Conservation (phyloP, 2,797 vertebrate genomes). For the Aplochiton taeniatus region DNA sequence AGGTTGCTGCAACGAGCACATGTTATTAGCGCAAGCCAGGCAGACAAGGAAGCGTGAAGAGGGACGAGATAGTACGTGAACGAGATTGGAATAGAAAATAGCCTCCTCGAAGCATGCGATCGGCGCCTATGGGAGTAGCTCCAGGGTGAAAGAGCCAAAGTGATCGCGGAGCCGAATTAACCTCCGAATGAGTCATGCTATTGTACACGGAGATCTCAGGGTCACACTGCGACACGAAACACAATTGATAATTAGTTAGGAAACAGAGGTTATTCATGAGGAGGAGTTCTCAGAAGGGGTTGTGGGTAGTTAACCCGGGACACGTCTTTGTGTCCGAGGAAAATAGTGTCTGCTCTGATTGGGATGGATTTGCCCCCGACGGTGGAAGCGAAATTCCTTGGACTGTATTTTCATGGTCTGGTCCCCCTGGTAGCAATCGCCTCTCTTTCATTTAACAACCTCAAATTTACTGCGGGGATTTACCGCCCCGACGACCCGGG, state of each 20-base stretch:
- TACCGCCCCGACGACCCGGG: constrained; percentile 31
- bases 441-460: constrained; percentile 32
- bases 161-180: constrained; percentile 66
- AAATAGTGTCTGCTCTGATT: constrained; percentile 23
- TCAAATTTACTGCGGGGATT: constrained; percentile 46
- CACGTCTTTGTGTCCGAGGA: constrained; percentile 32
- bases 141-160: constrained; percentile 65
- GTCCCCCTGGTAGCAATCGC: constrained; percentile 18
- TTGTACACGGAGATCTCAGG: constrained; percentile 66
- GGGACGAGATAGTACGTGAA: constrained; percentile 51
- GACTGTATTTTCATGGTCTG: constrained; percentile 12
- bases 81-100: constrained; percentile 47
- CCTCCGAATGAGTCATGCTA: constrained; percentile 64
- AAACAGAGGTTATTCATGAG: too few relatives aligned
- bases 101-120: constrained; percentile 45
- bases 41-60: constrained; percentile 28
- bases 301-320: constrained; percentile 57
- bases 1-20: too few relatives aligned
- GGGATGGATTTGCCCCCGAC: background rate
- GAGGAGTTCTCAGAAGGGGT: constrained; percentile 27
- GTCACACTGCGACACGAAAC: constrained; percentile 61
- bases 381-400: background rate
- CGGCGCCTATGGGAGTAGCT: constrained; percentile 56
- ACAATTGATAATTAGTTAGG: constrained; percentile 69
- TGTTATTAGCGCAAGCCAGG: too few relatives aligned